A percentile compares a stretch with the other conserved stretches of the same genome.
phyloP scores from a whole-genome alignment of 2,797 vertebrate species.

The Luscinia megarhynchos region DNA sequence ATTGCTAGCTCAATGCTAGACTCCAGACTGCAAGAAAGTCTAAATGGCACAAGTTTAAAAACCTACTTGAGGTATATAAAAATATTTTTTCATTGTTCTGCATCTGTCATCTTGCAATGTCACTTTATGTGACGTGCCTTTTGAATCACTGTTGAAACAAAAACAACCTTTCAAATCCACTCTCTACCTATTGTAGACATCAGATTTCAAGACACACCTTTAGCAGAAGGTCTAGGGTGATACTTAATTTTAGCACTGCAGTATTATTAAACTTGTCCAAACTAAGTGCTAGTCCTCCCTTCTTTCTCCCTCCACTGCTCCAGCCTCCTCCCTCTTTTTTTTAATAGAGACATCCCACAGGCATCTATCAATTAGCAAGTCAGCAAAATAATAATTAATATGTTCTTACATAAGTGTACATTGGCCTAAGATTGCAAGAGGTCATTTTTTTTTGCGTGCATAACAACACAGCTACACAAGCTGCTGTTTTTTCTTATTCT shows the following conservation, averaged over 20 bases:
- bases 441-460: fast-evolving
- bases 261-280: neutral
- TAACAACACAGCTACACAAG: neutral
- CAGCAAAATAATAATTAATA: neutral
- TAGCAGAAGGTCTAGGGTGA: neutral
- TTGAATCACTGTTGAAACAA: neutral
- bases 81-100: neutral
- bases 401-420: neutral
- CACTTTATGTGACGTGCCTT: neutral
- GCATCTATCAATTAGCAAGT: neutral
- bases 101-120: neutral
- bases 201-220: neutral
- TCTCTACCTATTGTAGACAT: neutral
- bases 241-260: neutral
- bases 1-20: neutral
- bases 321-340: fast-evolving
- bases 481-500: neutral
- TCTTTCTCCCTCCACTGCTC: neutral
- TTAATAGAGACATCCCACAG: neutral
- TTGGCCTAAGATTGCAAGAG: neutral
- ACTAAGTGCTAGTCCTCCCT: neutral
- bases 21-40: neutral
- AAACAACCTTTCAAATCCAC: neutral
- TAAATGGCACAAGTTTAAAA: neutral
- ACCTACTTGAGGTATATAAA: neutral